A percentile compares a stretch with the other conserved stretches of the same genome.
Evolutionary conservation across 1,140 invertebrate genomes (phyloP).

Genomic region (Euglossa dilemma): DNA sequence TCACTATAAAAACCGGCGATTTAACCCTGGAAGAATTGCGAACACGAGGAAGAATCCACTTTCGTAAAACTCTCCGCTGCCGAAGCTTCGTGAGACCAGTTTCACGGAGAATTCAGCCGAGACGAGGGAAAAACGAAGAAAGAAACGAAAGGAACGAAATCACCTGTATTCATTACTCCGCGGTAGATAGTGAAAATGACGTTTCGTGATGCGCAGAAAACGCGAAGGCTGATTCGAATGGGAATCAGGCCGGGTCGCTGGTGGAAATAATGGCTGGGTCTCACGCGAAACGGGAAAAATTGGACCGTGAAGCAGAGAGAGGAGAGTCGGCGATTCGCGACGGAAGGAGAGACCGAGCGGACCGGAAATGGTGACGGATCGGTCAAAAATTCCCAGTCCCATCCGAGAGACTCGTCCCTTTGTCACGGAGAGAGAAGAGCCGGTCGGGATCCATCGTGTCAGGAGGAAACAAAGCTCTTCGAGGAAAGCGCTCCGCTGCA

Average conservation of each 20-base stretch:
- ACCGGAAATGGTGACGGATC: neutral
- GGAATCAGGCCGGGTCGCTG: slow-evolving; percentile 3
- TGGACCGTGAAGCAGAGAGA: neutral
- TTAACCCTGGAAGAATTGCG: no score
- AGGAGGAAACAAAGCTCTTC: slow-evolving; percentile 1
- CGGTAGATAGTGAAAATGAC: slow-evolving; percentile 8
- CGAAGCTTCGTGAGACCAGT: no score
- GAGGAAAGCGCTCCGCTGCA: slow-evolving; percentile 14
- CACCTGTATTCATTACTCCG: neutral
- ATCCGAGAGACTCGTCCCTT: neutral
- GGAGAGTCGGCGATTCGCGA: neutral
- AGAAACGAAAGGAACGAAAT: neutral
- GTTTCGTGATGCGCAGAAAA: neutral
- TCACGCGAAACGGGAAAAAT: slow-evolving; percentile 15
- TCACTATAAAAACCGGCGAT: no score
- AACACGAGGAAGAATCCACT: no score
- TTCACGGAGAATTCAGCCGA: neutral
- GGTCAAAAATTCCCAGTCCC: slow-evolving; percentile 1
- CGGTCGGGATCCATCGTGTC: neutral
- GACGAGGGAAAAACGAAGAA: neutral
- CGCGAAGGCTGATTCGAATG: neutral
- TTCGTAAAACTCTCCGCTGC: no score
- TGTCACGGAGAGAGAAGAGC: neutral
- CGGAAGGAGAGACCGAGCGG: neutral
- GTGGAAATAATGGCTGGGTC: neutral